Evolutionary conservation across 2,113 vertebrate genomes (phyloP), one percentile per base, ranked within the genome.

Genomic region (Caranx ignobilis): DNA sequence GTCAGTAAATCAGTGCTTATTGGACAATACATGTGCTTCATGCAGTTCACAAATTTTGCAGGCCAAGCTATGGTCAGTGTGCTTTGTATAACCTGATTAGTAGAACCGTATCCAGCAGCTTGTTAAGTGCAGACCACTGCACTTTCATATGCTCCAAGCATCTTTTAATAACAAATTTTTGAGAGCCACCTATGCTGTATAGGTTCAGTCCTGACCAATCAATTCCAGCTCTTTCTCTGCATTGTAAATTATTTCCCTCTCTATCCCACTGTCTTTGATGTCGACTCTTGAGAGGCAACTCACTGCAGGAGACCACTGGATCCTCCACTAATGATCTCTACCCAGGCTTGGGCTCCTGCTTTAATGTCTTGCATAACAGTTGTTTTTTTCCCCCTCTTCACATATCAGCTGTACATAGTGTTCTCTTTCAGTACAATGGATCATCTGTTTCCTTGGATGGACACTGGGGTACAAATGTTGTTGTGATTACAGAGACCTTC

Each of bases 241-340:
- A 81, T 83, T 74, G 64, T 70, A 69, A 87, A 86, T 87, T 1
- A 82, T 81, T 81, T 81, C 57, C 80, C 71, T 84, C 74, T 85
- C 81, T 59, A 35, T 77, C 67, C 71, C 31, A 35, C 63, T 26
- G 59, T 74, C 87, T 94, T 94, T 94, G 93, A 94, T 87, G 92
- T 90, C 11, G 75, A 77, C 87, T 87, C 91, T 84, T 50, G 90
- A 93, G 92, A 93, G 83, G 69, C 90, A 64, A 34, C 82, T 72
- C 82, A 56, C 91, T 82, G 84, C 88, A 84, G 81, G 88, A 90
- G 82, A 88, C 89, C 87, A 75, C 84, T 81, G 88, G 83, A 75
- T 89, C 90, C 77, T 86, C 73, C 10, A 31, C 90, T 94, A 93
- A 93, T 93, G 91, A 94, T 93, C 89, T 89, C 84, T 79, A 71